Conservation (phyloP, 2,113 vertebrate species). For the Orthonyx spaldingii region DNA sequence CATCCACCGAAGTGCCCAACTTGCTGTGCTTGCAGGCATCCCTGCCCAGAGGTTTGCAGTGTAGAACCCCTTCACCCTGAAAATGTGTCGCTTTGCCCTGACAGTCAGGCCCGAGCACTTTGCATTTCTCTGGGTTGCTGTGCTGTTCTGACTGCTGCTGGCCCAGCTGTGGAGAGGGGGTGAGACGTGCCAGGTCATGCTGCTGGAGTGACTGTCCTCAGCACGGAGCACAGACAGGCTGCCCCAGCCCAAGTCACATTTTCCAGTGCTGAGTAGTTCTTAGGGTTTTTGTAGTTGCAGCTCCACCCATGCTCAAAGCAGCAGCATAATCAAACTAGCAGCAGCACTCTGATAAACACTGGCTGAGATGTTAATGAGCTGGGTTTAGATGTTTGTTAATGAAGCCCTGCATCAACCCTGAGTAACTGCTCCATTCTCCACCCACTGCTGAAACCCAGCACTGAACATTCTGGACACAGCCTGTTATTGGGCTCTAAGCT, state of each 20-base stretch:
- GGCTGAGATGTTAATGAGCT: background rate
- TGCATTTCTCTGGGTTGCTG: background rate
- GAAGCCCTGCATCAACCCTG: background rate
- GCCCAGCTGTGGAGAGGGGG: accelerated
- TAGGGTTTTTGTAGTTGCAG: background rate
- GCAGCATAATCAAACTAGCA: background rate
- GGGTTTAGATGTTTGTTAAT: background rate
- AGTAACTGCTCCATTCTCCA: background rate
- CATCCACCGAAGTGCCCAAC: background rate
- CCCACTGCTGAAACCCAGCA: background rate
- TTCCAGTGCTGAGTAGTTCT: background rate
- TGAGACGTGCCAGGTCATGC: accelerated
- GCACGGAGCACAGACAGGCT: background rate
- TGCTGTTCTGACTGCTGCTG: background rate
- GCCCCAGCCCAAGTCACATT: background rate
- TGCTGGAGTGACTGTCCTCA: background rate
- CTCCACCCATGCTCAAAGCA: background rate
- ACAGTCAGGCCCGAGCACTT: background rate
- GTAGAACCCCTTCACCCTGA: background rate
- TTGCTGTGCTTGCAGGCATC: background rate
- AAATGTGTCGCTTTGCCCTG: accelerated
- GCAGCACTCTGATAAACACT: background rate
- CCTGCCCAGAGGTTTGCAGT: background rate
- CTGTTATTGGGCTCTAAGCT: background rate
- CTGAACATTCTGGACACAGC: background rate